phyloP scores from a whole-genome alignment of 2,113 vertebrate species.

The Phaethon lepturus region DNA sequence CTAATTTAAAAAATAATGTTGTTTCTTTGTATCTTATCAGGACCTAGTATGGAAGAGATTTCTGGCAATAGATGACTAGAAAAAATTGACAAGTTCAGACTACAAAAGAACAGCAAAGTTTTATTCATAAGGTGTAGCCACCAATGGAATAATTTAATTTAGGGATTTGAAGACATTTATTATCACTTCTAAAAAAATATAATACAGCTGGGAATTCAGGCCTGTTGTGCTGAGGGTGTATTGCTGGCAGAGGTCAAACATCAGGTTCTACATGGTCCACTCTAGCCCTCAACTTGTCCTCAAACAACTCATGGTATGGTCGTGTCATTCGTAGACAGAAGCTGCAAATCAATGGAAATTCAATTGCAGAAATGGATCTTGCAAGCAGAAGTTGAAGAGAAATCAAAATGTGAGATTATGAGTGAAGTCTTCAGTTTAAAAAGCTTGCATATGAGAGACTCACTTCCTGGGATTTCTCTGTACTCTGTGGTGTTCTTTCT shows the following conservation, averaged over 20 bases:
- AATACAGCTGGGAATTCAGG: neutral
- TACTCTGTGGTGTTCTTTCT: neutral
- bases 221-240: neutral
- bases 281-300: neutral
- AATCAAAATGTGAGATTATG: neutral
- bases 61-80: neutral
- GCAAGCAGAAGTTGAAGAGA: neutral
- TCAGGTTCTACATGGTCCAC: neutral
- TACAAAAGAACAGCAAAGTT: neutral
- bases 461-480: neutral
- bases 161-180: neutral
- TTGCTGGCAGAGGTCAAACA: neutral
- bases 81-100: neutral
- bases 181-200: neutral
- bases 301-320: neutral
- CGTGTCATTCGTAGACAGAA: neutral
- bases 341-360: neutral
- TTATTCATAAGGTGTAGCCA: neutral
- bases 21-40: neutral
- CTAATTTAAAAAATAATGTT: neutral
- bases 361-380: neutral
- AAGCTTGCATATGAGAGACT: neutral
- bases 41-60: neutral
- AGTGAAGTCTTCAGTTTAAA: neutral
- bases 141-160: neutral